Base-by-base conservation (phyloP, 1,140 invertebrate species). In the Ctenoplectra terminalis region DNA sequence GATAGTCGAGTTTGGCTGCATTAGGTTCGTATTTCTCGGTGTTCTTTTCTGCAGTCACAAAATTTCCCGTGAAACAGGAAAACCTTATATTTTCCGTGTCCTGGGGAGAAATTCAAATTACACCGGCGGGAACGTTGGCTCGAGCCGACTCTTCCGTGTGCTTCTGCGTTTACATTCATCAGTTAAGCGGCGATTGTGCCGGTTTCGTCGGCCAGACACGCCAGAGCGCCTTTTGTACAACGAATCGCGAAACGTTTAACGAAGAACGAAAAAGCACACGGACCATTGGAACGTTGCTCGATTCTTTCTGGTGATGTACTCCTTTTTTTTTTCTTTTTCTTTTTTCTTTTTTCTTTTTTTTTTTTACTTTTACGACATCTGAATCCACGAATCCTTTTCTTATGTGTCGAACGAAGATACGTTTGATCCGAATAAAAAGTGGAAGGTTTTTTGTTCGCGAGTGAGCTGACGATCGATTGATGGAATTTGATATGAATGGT, bases 81-180 rank as follows among this genome's bases (percentile, higher is more conserved):
- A 3, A 63, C 60, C 20, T 40, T 40, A 40, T 48, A 67, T 50
- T 67, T 43, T 26, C 43, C 7, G 31, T 2, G 15, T 29, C n/a
- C 34, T 15, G 17, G 15, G n/a, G 15, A 17, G 37, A 58, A 72
- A 69, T 69, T 69, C 29, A 69, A 50, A 52, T 72, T 56, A 54
- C 52, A 17, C 34, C 26, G 50, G n/a, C 34, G 5, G 15, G 20
- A 54, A 54, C 31, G 34, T n/a, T n/a, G n/a, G n/a, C n/a, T n/a
- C n/a, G n/a, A n/a, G n/a, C n/a, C 23, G 66, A 9, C 67, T 7
- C 34, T 8, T 26, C 8, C 29, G 17, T 20, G 23, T 37, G 6
- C 37, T 58, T 17, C 31, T 23, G 37, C 52, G 52, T 83, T 81
- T 67, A 43, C 46, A 81, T 81, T 81, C 67, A 60, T 84, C 76